phyloP scores from a whole-genome alignment of 2,888 invertebrate species.

The Neuroscelio doddi region DNA sequence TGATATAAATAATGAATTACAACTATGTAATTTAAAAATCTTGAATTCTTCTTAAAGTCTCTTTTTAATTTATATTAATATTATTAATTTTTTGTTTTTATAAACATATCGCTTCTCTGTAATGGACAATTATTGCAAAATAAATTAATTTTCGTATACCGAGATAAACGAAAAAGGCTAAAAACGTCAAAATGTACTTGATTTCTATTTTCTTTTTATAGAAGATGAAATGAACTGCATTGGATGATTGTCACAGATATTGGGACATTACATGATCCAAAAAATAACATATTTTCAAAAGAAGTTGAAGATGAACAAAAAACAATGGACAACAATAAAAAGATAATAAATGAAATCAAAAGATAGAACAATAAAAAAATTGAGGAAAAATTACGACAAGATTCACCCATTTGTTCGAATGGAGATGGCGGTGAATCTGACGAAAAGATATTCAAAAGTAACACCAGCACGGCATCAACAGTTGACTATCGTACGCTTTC shows the following conservation, averaged over 20 bases:
- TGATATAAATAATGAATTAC: too few species aligned
- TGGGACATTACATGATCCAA: not conserved
- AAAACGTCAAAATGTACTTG: too few species aligned
- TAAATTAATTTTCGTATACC: too few species aligned
- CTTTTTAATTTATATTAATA: too few species aligned
- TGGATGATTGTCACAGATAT: not conserved
- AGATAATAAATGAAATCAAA: not conserved
- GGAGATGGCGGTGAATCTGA: not conserved
- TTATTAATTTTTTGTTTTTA: too few species aligned
- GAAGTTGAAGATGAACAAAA: not conserved
- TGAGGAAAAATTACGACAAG: not conserved
- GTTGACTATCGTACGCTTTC: not conserved
- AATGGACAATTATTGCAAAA: too few species aligned
- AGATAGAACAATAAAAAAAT: not conserved
- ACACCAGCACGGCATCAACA: too few species aligned
- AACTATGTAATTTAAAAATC: too few species aligned
- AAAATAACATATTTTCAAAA: not conserved
- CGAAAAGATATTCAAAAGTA: too few species aligned
- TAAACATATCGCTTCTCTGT: too few species aligned
- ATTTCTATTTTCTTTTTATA: not conserved
- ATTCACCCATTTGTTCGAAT: not conserved
- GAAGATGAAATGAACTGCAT: conserved; percentile 4
- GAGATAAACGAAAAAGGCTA: too few species aligned
- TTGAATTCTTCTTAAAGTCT: too few species aligned
- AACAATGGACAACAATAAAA: not conserved